Percentiles rank a stretch among this genome's conserved stretches.
phyloP scores from a whole-genome alignment of 2,797 vertebrate species.

The Moxostoma hubbsi region DNA sequence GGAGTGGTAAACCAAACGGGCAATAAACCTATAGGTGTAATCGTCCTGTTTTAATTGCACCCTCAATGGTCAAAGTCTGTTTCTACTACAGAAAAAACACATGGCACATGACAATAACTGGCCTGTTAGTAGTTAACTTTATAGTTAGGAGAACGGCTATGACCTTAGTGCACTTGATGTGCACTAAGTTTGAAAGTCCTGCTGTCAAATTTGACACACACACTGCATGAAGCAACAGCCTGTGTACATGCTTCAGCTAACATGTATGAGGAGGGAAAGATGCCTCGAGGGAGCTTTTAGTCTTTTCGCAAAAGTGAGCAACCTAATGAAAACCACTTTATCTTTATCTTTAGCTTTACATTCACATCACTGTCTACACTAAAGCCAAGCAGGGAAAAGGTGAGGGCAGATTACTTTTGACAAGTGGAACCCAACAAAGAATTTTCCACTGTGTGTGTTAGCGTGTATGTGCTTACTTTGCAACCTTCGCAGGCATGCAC shows the following conservation, averaged over 20 bases:
- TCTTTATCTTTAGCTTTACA: neutral
- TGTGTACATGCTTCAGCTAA: constrained; percentile 5
- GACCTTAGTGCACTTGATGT: neutral
- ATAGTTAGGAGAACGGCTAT: constrained; percentile 1
- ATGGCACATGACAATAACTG: constrained; percentile 11
- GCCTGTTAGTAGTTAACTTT: constrained; percentile 22
- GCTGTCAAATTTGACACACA: constrained; percentile 22
- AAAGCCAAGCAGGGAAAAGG: constrained; percentile 17
- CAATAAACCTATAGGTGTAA: constrained; percentile 13
- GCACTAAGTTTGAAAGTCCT: neutral
- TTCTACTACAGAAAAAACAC: constrained; percentile 10
- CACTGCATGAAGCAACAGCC: constrained; percentile 12
- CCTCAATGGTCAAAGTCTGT: constrained; percentile 31
- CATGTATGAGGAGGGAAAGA: constrained; percentile 16
- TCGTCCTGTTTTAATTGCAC: constrained; percentile 23
- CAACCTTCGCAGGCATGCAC: constrained; percentile 98
- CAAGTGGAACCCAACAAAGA: constrained; percentile 52
- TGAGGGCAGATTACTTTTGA: neutral
- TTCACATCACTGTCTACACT: constrained; percentile 58
- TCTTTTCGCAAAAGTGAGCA: constrained; percentile 7
- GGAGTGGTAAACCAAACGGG: constrained; percentile 43
- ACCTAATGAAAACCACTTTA: neutral
- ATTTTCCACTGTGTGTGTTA: constrained; percentile 64
- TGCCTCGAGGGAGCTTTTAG: constrained; percentile 11
- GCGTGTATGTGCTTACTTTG: constrained; percentile 82